Conservation (phyloP, 2,797 vertebrate genomes). For the Sebastolobus altivelis region DNA sequence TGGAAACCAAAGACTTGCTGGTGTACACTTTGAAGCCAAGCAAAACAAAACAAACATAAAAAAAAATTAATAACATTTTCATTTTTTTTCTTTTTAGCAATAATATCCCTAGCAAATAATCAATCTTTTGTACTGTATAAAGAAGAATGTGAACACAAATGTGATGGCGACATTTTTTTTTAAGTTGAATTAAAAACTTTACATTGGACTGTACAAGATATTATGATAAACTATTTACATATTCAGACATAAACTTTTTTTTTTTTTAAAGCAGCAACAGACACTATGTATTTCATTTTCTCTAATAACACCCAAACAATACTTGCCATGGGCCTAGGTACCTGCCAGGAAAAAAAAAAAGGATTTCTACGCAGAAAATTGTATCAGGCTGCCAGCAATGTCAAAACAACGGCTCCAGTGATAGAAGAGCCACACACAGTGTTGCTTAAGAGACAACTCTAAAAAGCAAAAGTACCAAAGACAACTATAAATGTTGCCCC, state of each 20-base stretch:
- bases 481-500: slow-evolving; percentile 89
- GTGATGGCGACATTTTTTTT: slow-evolving; percentile 94
- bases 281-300: slow-evolving; percentile 93
- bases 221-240: slow-evolving; percentile 99
- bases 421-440: slow-evolving; percentile 89
- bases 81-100: slow-evolving; percentile 85
- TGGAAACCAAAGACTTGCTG: slow-evolving; percentile 95
- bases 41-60: slow-evolving; percentile 83
- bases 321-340: slow-evolving; percentile 94
- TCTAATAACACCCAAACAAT: slow-evolving; percentile 96
- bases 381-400: slow-evolving; percentile 90
- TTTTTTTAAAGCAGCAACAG: slow-evolving; percentile 98
- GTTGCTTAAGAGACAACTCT: slow-evolving; percentile 91
- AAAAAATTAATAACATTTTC: slow-evolving; percentile 79
- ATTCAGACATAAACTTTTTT: slow-evolving; percentile 99
- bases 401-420: slow-evolving; percentile 84
- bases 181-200: slow-evolving; percentile 99
- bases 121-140: slow-evolving; percentile 92
- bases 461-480: slow-evolving; percentile 94
- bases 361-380: slow-evolving; percentile 90
- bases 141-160: slow-evolving; percentile 96
- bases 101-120: slow-evolving; percentile 94
- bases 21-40: slow-evolving; percentile 97
- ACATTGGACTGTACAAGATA: slow-evolving; percentile 99
- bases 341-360: slow-evolving; percentile 86